Conservation (phyloP, 2,113 vertebrate genomes). For the Cygnus buccinator region DNA sequence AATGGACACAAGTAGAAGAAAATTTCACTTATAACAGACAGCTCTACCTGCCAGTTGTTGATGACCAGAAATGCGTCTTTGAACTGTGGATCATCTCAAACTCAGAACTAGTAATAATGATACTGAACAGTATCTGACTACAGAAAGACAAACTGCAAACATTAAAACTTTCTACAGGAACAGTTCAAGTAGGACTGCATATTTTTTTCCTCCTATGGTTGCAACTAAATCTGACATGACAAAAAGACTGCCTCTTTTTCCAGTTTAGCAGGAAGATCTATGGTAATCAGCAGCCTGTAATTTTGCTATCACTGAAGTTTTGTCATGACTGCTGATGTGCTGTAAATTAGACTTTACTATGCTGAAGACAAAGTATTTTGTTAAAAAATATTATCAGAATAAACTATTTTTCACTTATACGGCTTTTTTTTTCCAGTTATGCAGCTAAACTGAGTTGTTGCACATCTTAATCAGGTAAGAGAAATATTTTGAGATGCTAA, state of each 20-base stretch:
- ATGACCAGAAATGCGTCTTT: background rate
- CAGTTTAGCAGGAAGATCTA: background rate
- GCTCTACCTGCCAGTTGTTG: background rate
- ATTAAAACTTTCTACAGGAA: background rate
- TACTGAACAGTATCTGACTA: background rate
- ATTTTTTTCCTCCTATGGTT: background rate
- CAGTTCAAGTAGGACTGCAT: background rate
- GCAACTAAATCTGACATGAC: background rate
- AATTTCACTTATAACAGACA: constrained; percentile 90
- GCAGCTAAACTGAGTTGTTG: background rate
- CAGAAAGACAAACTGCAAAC: background rate
- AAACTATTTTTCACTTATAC: constrained; percentile 24
- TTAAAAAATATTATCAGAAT: constrained; percentile 44
- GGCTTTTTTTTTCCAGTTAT: background rate
- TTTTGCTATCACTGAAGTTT: background rate
- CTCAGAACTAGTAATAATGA: background rate
- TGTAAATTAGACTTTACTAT: background rate
- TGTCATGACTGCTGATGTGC: background rate
- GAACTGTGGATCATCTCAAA: background rate
- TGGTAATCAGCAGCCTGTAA: background rate
- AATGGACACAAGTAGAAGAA: constrained; percentile 95
- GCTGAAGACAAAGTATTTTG: background rate
- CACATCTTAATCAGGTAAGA: background rate
- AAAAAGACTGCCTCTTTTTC: background rate
- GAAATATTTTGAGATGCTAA: background rate